Evolutionary conservation across 1,140 invertebrate genomes (phyloP).

Genomic region (Microplitis demolitor): DNA sequence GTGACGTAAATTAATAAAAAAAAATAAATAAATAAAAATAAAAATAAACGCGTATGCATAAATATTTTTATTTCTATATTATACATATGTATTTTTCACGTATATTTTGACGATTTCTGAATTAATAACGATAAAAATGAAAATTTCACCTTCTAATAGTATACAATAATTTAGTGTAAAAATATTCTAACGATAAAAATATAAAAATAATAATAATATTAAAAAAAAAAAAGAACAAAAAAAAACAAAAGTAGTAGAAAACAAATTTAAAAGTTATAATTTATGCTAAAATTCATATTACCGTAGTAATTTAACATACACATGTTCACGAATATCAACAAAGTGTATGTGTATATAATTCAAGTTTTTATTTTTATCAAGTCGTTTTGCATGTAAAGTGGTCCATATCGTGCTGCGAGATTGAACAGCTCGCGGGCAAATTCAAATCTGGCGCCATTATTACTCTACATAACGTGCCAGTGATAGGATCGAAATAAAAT

Average conservation of each 20-base stretch:
- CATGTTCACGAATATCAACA: neutral
- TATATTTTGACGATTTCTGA: no score
- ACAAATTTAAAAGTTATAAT: conserved; percentile 3
- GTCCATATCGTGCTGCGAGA: conserved; percentile 9
- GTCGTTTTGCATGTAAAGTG: conserved; percentile 15
- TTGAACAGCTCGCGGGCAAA: conserved; percentile 15
- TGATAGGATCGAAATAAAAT: conserved; percentile 4
- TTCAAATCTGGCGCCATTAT: conserved; percentile 10
- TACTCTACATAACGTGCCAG: conserved; percentile 8
- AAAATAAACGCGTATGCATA: neutral
- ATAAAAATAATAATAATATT: no score
- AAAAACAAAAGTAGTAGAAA: neutral
- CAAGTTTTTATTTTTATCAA: conserved; percentile 7
- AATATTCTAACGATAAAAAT: no score
- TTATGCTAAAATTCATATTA: neutral
- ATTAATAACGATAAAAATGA: no score
- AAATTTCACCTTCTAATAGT: no score
- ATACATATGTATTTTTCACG: no score
- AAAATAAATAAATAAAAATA: neutral
- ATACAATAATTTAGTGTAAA: no score
- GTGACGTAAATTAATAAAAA: neutral
- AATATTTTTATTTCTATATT: no score
- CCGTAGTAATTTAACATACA: neutral
- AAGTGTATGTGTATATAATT: neutral
- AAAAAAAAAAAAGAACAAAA: no score